Evolutionary conservation across 2,888 invertebrate genomes (phyloP).

Genomic region (Amiota minor): DNA sequence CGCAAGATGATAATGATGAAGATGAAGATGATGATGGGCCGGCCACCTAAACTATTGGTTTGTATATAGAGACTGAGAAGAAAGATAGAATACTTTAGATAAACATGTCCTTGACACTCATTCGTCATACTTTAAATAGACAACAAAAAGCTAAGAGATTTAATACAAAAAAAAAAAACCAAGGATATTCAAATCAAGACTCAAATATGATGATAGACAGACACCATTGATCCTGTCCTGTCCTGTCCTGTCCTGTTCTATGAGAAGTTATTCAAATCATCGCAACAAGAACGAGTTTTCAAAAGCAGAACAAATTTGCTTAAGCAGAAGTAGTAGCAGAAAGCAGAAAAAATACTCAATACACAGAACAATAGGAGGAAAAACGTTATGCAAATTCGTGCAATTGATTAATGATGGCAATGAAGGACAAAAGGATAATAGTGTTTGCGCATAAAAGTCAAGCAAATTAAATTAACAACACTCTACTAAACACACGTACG

Average conservation of each 20-base stretch:
- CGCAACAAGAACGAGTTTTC: conserved; percentile 52
- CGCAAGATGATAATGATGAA: background rate
- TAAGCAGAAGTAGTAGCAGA: background rate
- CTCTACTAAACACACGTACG: conserved; percentile 37
- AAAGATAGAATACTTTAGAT: too few relatives aligned
- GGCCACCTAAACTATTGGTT: too few relatives aligned
- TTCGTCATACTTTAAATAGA: conserved; percentile 31
- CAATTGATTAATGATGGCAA: conserved; percentile 51
- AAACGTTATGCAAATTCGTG: conserved; percentile 56
- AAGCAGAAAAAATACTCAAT: background rate
- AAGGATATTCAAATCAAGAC: conserved; percentile 25
- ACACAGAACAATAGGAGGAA: background rate
- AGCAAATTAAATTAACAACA: conserved; percentile 60
- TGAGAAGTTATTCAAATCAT: conserved; percentile 28
- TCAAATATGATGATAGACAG: conserved; percentile 18
- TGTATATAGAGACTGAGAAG: too few relatives aligned
- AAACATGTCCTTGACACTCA: conserved; percentile 10
- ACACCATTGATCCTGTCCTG: too few relatives aligned
- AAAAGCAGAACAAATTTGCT: conserved; percentile 53
- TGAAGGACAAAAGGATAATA: conserved; percentile 15
- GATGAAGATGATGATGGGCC: too few relatives aligned
- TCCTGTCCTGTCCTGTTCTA: conserved; percentile 47
- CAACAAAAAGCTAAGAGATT: conserved; percentile 41
- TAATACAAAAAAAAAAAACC: conserved; percentile 21
- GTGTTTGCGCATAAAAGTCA: conserved; percentile 60